Evolutionary conservation across 2,888 invertebrate species (phyloP).

Genomic region (Pollenia griseotomentosa): DNA sequence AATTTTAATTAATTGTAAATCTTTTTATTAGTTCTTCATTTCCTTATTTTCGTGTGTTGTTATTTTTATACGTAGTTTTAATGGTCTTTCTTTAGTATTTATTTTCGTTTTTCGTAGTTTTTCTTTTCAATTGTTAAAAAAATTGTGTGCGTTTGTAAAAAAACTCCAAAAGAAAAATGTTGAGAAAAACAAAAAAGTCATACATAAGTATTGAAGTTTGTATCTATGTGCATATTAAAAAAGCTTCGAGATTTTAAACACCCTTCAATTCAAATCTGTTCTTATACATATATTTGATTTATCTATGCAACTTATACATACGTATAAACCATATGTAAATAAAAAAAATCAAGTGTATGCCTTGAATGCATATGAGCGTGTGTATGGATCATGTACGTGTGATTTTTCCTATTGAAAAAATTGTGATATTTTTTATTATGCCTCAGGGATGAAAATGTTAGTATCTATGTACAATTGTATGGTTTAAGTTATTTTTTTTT

Average conservation of each 20-base stretch:
- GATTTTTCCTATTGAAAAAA: constrained; percentile 8
- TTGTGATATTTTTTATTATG: neutral
- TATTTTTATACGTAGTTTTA: constrained; percentile 48
- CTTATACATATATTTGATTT: constrained; percentile 42
- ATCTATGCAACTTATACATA: constrained; percentile 22
- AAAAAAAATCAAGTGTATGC: neutral
- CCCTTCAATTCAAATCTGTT: constrained; percentile 60
- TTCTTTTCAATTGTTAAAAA: constrained; percentile 36
- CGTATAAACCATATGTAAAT: neutral
- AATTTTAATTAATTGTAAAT: constrained; percentile 20
- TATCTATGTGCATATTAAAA: neutral
- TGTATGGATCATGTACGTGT: too few species aligned
- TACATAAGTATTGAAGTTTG: too few species aligned
- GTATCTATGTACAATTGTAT: neutral
- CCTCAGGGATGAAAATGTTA: neutral
- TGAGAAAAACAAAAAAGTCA: constrained; percentile 11
- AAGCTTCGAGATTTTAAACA: constrained; percentile 43
- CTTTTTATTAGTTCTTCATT: constrained; percentile 36
- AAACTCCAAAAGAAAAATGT: constrained; percentile 36
- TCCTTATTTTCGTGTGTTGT: constrained; percentile 50
- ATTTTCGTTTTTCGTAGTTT: constrained; percentile 16
- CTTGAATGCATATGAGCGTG: constrained; percentile 6
- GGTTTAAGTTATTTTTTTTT: too few species aligned
- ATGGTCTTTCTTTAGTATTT: constrained; percentile 42
- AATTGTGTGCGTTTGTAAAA: constrained; percentile 14